These are phyloP conservation scores for Saturnia japonica DNA, from an alignment of 2,888 invertebrate species.

Conservation along the genomic window DNA sequence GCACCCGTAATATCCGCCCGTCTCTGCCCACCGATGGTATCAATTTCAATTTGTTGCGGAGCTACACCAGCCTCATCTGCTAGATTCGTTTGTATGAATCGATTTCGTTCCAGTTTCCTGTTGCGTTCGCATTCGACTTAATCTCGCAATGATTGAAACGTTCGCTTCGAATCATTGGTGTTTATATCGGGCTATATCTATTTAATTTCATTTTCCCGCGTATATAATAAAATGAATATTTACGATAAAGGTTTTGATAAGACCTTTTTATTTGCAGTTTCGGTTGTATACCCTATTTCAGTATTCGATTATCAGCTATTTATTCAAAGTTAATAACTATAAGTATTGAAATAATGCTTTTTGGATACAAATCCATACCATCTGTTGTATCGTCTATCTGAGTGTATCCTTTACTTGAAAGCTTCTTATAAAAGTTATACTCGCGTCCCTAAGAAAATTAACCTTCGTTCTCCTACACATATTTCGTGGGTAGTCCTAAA, in stretches of 20 bases:
- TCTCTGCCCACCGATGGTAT: constrained; percentile 76
- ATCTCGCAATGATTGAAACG: constrained; percentile 70
- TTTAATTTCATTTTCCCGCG: constrained; percentile 55
- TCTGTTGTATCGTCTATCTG: too few species aligned
- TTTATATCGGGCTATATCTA: constrained; percentile 52
- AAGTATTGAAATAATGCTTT: background rate
- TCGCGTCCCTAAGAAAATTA: too few species aligned
- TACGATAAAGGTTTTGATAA: constrained; percentile 33
- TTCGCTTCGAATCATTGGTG: constrained; percentile 52
- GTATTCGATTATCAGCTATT: background rate
- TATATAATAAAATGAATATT: constrained; percentile 50
- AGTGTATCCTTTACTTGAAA: too few species aligned
- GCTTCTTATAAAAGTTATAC: too few species aligned
- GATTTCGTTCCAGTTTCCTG: constrained; percentile 78
- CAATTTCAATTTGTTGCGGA: constrained; percentile 81
- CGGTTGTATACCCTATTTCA: background rate
- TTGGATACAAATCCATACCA: background rate
- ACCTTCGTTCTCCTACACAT: too few species aligned
- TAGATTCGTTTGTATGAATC: constrained; percentile 73
- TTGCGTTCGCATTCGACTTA: constrained; percentile 72
- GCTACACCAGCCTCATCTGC: constrained; percentile 71
- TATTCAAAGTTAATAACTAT: background rate
- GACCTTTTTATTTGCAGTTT: background rate
- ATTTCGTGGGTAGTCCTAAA: too few species aligned
- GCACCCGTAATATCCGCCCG: constrained; percentile 78